Base-by-base conservation (phyloP, 1,140 invertebrate species). In the Drosophila nasuta region DNA sequence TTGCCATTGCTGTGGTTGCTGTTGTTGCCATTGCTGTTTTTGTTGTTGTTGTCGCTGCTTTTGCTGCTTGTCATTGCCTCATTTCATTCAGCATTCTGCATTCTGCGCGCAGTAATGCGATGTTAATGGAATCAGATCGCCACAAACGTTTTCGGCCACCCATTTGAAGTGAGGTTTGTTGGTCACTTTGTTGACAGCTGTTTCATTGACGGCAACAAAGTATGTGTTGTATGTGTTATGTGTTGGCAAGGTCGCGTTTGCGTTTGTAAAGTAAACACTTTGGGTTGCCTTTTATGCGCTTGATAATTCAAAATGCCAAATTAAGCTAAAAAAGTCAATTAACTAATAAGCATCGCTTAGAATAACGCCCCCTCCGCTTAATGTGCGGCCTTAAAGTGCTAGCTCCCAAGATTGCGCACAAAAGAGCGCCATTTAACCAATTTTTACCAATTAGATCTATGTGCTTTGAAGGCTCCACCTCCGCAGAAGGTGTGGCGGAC, bases 381-480 rank as follows among this genome's bases (percentile, higher is more conserved):
- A 88, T 82, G 20, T 25, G 69, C 38, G 38, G 33, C 64, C 49
- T 58, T 72, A 49, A 71, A 76, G 82, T 72, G 79, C 45, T 69
- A 41, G 82, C 41, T 8, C 59, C 71, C 56, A 73, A 75, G 71
- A 71, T 75, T 64, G 46, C 66, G 0, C 46, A 79, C 69, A 69
- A 82, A 70, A 72, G 75, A 75, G 70, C 56, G 63, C 83, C 80
- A 80, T 87, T 88, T 82, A 51, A n/a, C 49, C 49, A 51, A 88
- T 83, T 83, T 49, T 65, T 65, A 45, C 62, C 83, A 82, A 87
- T 87, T 87, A 88, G 77, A 78, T 68, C 72, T 70, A 60, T 82
- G 71, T 59, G 70, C 72, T 72, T 69, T 78, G 75, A 82, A 86
- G 76, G 83, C 82, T 88, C 83, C 82, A 87, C 82, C 82, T 80